Base-by-base conservation (phyloP, 2,888 invertebrate genomes). In the Drosophila maculinotata region DNA sequence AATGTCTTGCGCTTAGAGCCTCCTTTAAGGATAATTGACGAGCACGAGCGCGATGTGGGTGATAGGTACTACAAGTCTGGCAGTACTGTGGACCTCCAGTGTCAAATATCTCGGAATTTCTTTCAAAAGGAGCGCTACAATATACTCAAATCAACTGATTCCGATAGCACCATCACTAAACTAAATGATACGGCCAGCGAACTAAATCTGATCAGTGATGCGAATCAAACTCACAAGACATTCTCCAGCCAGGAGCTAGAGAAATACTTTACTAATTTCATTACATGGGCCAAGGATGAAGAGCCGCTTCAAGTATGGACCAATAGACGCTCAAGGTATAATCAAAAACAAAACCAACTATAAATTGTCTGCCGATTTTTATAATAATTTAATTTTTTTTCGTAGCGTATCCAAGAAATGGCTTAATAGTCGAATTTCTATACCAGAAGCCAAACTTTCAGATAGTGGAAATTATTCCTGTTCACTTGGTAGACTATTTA, bases 61-160 rank as follows among this genome's bases (percentile, higher is more conserved):
- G 95, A 95, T 90, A 93, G 94, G 81, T 95, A 95, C 90, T 95
- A 95, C 91, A 95, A 95, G 92, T 93, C 94, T 26, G 95, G 95
- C 76, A 95, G 95, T 90, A 93, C 94, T 56, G 95, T 95, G 77
- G 95, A 95, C 90, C 92, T 95, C 68, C 93, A 94, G 28, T 95
- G 95, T 73, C 91, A 92, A 79, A 92, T 92, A 36, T 92, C 92
- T 12, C 90, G 92, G 42, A 92, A 92, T 65, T 92, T 91, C 60
- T 90, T 92, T 63, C 90, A 91, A 17, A 89, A 89, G 54, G 89
- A 89, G 56, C 82, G 78, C 20, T 49, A 76, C 48, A 87, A 69
- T 64, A 89, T 89, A 51, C 58, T 88, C 15, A 89, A 89, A 54
- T 78, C 89, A 8, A 70, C 76, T 8, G 84, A 78, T 36, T 44